Evolutionary conservation across 2,113 vertebrate genomes (phyloP), one percentile per base, ranked within the genome.

Genomic region (Austrofundulus limnaeus): DNA sequence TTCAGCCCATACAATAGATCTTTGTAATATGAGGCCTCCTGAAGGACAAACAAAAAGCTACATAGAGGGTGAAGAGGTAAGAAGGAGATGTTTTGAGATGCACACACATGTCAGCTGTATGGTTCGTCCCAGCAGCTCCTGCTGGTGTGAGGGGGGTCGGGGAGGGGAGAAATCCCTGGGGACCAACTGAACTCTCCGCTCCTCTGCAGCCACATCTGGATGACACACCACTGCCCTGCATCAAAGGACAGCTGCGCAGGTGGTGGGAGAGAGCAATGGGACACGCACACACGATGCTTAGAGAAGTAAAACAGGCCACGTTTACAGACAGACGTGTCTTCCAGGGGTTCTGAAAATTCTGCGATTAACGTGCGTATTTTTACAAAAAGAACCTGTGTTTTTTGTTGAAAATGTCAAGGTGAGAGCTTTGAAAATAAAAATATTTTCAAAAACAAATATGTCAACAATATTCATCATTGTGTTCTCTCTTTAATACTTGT

Each of bases 181-280:
- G 86, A 81, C 75, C 75, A 75, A 60, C 24, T 87, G 81, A 87
- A 87, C 80, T 75, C 68, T 76, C 73, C 39, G 23, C 61, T 70
- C 54, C 57, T 72, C 70, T 73, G 66, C 72, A 5, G 24, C 65
- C 80, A 87, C 90, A 91, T 91, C 84, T 92, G 91, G 85, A 75
- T 57, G 69, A 81, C 81, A 86, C 78, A 71, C 77, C 62, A 74
- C 42, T 49, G 71, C 53, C 56, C 45, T 15, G 76, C 83, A 84
- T 91, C 86, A 86, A 89, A 90, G 79, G 47, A 77, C 37, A 16
- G 58, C 53, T 66, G 61, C 63, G 61, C 78, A 84, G 72, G 77
- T 75, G 77, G 65, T 46, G 42, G 47, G 52, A 45, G 24, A 37
- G 24, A 23, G 57, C 54, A 0, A 21, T 13, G 51, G 38, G 16